phyloP scores from a whole-genome alignment of 2,888 invertebrate genomes.

The Himalopsyche japonica region DNA sequence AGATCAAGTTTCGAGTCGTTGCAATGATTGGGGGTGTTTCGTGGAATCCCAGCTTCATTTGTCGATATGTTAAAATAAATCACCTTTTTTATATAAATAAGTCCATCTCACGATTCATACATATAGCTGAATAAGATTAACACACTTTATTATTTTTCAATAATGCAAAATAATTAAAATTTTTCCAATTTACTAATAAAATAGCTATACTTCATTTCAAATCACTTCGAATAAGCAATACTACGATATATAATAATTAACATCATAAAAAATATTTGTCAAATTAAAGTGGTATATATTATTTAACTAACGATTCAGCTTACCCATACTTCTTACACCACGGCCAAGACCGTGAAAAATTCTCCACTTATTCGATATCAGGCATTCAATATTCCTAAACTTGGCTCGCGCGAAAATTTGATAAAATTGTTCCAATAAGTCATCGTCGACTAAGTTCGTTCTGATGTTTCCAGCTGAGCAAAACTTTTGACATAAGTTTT shows the following conservation, averaged over 20 bases:
- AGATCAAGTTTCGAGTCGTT: neutral
- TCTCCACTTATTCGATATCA: neutral
- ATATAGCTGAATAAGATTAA: neutral
- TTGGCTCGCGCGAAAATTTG: constrained; percentile 10
- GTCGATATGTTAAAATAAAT: neutral
- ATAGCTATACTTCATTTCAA: too few relatives aligned
- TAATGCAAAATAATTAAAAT: too few relatives aligned
- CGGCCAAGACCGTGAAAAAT: neutral
- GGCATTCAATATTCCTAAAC: neutral
- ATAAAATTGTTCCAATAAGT: constrained; percentile 24
- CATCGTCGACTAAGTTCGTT: constrained; percentile 16
- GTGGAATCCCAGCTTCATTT: neutral
- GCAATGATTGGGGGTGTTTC: neutral
- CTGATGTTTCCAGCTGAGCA: constrained; percentile 11
- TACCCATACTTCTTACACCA: too few relatives aligned
- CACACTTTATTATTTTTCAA: too few relatives aligned
- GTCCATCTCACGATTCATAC: neutral
- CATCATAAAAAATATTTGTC: too few relatives aligned
- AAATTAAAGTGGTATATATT: too few relatives aligned
- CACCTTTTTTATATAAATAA: neutral
- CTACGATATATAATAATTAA: too few relatives aligned
- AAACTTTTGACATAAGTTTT: constrained; percentile 20
- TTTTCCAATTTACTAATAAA: too few relatives aligned
- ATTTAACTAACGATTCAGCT: too few relatives aligned
- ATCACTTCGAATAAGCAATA: too few relatives aligned